phyloP scores from a whole-genome alignment of 2,113 vertebrate species.

The Balaeniceps rex region DNA sequence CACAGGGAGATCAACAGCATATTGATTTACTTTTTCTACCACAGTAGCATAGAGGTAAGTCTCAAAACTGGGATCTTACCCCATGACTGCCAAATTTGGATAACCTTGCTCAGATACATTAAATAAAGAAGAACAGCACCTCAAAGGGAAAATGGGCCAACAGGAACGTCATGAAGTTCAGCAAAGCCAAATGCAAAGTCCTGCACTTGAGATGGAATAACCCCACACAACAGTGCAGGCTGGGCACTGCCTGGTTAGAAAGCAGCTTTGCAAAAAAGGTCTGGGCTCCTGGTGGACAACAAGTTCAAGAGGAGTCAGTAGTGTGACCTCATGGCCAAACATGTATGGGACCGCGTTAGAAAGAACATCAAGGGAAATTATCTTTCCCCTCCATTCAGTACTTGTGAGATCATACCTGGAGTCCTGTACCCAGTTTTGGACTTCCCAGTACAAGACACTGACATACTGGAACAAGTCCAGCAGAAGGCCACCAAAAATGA shows the following conservation, averaged over 20 bases:
- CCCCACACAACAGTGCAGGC: background rate
- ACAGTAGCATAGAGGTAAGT: background rate
- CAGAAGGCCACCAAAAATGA: background rate
- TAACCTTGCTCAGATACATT: background rate
- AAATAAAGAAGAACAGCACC: background rate
- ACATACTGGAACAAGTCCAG: background rate
- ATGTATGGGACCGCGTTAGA: accelerated
- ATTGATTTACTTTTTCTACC: background rate
- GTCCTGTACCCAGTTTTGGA: background rate
- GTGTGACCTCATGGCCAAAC: background rate
- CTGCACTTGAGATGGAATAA: background rate
- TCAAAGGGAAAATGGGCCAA: background rate
- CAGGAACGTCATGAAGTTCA: background rate
- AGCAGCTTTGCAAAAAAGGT: background rate
- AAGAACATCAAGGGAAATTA: accelerated
- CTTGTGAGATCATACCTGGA: background rate
- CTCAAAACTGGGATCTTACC: background rate
- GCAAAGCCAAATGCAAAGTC: background rate
- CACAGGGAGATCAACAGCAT: background rate
- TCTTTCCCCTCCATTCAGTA: background rate
- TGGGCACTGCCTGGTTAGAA: background rate
- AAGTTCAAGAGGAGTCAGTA: background rate
- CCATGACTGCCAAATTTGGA: background rate
- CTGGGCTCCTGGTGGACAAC: background rate
- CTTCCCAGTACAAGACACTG: background rate